Evolutionary conservation across 1,140 invertebrate genomes (phyloP).

Genomic region (Magallana ariakensis): DNA sequence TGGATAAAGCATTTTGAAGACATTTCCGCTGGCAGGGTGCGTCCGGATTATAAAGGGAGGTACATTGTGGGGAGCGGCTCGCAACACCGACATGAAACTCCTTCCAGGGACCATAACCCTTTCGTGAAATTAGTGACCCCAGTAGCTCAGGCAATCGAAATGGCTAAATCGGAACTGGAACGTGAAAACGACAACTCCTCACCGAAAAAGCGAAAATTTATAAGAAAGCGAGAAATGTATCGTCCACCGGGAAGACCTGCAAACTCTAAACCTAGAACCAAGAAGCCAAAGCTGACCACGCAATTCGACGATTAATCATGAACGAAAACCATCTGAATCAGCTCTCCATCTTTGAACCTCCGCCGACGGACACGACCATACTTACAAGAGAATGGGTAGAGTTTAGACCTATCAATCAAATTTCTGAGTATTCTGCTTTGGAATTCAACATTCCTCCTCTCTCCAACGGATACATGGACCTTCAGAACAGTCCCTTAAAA

Average conservation of each 20-base stretch:
- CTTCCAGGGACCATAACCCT: constrained; percentile 8
- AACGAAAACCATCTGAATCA: constrained; percentile 44
- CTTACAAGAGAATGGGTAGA: constrained; percentile 49
- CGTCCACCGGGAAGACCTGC: neutral
- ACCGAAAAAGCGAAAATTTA: neutral
- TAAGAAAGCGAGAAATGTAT: constrained; percentile 31
- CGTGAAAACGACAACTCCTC: constrained; percentile 19
- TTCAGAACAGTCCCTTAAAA: constrained; percentile 38
- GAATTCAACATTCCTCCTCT: constrained; percentile 48
- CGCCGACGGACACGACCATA: constrained; percentile 15
- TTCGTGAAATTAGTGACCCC: constrained; percentile 29
- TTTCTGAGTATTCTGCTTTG: constrained; percentile 17
- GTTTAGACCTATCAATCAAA: constrained; percentile 53
- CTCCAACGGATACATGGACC: constrained; percentile 46
- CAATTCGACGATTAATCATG: constrained; percentile 35
- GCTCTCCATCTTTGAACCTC: constrained; percentile 48
- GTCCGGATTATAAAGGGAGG: constrained; percentile 27
- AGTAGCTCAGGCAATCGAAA: constrained; percentile 47
- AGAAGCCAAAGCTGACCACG: neutral
- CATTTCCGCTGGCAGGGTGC: constrained; percentile 29
- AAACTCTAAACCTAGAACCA: neutral
- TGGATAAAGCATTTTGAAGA: constrained; percentile 44
- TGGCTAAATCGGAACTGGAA: constrained; percentile 49
- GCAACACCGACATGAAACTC: neutral
- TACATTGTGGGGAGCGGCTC: constrained; percentile 45